Evolutionary conservation across 2,888 invertebrate genomes (phyloP).

Genomic region (Spodoptera exigua): DNA sequence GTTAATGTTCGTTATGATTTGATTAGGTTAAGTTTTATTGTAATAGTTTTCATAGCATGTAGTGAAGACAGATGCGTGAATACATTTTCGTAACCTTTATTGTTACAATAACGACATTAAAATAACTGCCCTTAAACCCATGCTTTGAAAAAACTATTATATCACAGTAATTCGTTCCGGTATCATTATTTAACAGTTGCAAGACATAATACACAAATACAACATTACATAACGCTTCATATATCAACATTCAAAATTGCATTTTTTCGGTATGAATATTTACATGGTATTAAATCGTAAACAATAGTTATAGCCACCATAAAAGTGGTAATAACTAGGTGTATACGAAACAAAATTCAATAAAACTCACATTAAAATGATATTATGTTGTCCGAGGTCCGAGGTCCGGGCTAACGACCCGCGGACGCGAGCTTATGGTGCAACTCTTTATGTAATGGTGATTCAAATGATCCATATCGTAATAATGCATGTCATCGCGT

Average conservation of each 20-base stretch:
- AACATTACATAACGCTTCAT: constrained; percentile 18
- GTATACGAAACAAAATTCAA: constrained; percentile 27
- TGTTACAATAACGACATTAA: background rate
- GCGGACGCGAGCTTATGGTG: constrained; percentile 17
- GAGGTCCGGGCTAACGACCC: constrained; percentile 17
- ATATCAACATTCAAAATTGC: background rate
- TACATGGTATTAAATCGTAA: constrained; percentile 13
- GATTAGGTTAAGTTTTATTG: constrained; percentile 11
- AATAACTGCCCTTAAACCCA: background rate
- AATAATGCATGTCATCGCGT: constrained; percentile 47
- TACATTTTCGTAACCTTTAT: too few relatives aligned
- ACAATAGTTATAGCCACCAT: constrained; percentile 33
- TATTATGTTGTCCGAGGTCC: constrained; percentile 32
- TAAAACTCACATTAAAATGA: constrained; percentile 30
- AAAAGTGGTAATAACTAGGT: constrained; percentile 32
- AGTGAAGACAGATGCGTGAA: background rate
- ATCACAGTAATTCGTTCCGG: constrained; percentile 17
- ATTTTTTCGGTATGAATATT: constrained; percentile 23
- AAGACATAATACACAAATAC: constrained; percentile 8
- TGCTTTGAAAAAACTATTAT: background rate
- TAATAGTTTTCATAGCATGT: background rate
- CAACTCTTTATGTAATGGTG: constrained; percentile 43
- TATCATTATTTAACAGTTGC: constrained; percentile 19
- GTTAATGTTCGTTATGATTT: constrained; percentile 10
- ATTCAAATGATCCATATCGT: constrained; percentile 47